Conservation (phyloP, 2,888 invertebrate species). For the Drosophila dives region DNA sequence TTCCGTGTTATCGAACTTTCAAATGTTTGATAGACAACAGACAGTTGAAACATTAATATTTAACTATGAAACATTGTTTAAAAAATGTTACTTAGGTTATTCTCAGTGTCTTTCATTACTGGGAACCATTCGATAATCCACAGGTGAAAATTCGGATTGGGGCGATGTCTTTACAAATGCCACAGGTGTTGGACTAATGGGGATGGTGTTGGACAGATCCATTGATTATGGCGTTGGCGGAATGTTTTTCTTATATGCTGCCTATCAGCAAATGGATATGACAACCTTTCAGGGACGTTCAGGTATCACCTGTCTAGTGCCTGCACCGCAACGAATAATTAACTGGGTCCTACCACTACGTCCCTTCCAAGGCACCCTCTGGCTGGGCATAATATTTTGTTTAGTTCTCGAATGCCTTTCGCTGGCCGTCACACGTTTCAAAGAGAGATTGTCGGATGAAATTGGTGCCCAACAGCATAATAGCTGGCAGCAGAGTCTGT, state of each 20-base stretch:
- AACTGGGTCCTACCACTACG: constrained; percentile 88
- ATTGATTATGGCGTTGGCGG: constrained; percentile 85
- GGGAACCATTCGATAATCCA: background rate
- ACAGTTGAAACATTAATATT: background rate
- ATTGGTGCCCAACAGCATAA: background rate
- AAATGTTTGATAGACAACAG: background rate
- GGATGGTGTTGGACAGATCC: constrained; percentile 87
- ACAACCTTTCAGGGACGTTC: constrained; percentile 87
- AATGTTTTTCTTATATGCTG: constrained; percentile 74
- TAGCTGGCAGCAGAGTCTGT: constrained; percentile 59
- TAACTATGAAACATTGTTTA: background rate
- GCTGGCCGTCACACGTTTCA: constrained; percentile 67
- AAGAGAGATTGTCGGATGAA: constrained; percentile 41
- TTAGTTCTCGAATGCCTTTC: constrained; percentile 85
- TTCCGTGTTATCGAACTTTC: background rate
- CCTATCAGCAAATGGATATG: constrained; percentile 87
- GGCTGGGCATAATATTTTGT: constrained; percentile 86
- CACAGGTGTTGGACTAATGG: constrained; percentile 88
- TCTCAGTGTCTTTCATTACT: background rate
- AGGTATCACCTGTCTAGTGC: constrained; percentile 89
- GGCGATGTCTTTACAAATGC: constrained; percentile 88
- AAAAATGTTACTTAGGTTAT: background rate
- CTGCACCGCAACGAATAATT: constrained; percentile 87
- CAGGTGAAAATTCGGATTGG: constrained; percentile 86
- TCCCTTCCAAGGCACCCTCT: constrained; percentile 87